Conservation (phyloP, 2,888 invertebrate species). For the Heliconius hortense region DNA sequence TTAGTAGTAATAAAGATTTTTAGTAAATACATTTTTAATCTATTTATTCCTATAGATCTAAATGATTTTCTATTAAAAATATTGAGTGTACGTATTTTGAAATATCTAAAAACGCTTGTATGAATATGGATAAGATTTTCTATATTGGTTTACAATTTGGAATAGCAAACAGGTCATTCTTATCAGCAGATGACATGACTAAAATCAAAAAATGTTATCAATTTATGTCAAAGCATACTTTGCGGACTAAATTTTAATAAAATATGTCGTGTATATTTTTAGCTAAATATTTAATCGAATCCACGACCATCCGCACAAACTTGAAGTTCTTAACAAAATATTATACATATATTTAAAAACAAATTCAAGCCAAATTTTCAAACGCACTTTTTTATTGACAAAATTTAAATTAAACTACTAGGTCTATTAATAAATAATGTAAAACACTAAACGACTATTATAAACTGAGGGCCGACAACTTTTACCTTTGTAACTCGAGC, state of each 20-base stretch:
- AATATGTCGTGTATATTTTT: background rate
- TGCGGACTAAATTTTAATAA: background rate
- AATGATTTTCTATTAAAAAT: too few relatives aligned
- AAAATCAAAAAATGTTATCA: background rate
- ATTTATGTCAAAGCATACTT: background rate
- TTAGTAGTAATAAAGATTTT: background rate
- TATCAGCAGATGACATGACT: background rate
- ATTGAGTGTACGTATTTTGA: background rate
- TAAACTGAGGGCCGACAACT: slow-evolving; percentile 40
- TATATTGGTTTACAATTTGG: background rate
- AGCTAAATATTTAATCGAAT: background rate
- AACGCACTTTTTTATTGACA: background rate
- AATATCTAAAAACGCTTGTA: background rate
- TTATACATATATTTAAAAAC: background rate
- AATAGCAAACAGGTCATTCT: background rate
- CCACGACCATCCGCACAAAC: background rate
- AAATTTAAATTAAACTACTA: background rate
- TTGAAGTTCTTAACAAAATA: background rate
- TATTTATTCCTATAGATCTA: too few relatives aligned
- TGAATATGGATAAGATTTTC: too few relatives aligned
- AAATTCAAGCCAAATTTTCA: background rate
- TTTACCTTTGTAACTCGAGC: slow-evolving; percentile 39
- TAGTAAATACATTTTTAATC: background rate
- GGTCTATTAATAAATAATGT: slow-evolving; percentile 15
- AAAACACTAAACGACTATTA: slow-evolving; percentile 18